A percentile compares a stretch with the other conserved stretches of the same genome.
Conservation (phyloP, 2,888 invertebrate genomes). For the Cephalotes varians region DNA sequence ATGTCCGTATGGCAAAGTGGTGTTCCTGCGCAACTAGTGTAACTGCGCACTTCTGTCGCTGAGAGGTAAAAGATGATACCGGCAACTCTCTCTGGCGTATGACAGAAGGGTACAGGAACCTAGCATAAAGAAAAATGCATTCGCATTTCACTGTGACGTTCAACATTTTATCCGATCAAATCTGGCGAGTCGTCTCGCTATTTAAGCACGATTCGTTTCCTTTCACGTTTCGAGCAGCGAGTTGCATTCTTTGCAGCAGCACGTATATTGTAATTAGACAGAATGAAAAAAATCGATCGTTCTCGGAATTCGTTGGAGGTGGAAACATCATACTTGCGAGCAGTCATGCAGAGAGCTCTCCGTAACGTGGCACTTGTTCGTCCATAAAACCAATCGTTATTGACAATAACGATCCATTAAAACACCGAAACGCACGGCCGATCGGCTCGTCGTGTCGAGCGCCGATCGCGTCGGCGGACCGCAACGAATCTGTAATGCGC, state of each 20-base stretch:
- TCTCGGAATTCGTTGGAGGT: conserved; percentile 58
- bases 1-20: neutral
- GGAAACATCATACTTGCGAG: conserved; percentile 63
- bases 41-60: neutral
- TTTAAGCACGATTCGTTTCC: neutral
- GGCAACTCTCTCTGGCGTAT: neutral
- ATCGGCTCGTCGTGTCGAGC: conserved; percentile 24
- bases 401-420: conserved; percentile 76
- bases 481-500: conserved; percentile 61
- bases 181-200: neutral
- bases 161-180: neutral
- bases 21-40: neutral
- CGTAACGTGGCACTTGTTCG: conserved; percentile 59
- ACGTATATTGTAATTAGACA: conserved; percentile 58
- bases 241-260: neutral
- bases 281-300: conserved; percentile 59
- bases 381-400: conserved; percentile 77
- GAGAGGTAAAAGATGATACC: conserved; percentile 1
- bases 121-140: neutral
- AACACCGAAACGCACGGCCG: conserved; percentile 65
- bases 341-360: conserved; percentile 43
- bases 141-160: neutral
- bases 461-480: conserved; percentile 53
- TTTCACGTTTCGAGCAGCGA: neutral
- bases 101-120: neutral